These are phyloP conservation scores for Melanophora roralis DNA, from an alignment of 2,888 invertebrate species.

Conservation along the genomic window DNA sequence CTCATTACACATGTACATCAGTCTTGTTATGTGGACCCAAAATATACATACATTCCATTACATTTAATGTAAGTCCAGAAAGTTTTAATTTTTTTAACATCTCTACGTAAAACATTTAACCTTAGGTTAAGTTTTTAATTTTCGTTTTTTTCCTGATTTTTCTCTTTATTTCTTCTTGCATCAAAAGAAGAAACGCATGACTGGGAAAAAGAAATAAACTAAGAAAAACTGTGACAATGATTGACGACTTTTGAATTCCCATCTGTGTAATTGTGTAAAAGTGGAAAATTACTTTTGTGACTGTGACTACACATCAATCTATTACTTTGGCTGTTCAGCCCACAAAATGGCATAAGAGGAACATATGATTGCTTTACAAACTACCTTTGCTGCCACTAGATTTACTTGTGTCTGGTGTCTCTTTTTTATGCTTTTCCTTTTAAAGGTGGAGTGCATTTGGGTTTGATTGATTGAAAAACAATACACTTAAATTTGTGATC, in stretches of 20 bases:
- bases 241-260: conserved; percentile 49
- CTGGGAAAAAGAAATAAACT: neutral
- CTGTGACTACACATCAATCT: conserved; percentile 32
- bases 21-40: neutral
- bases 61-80: neutral
- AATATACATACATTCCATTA: no score
- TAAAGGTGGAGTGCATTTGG: conserved; percentile 10
- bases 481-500: conserved; percentile 15
- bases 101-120: conserved; percentile 10
- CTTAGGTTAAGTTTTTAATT: neutral
- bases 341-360: conserved; percentile 1
- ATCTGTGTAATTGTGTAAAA: conserved; percentile 47
- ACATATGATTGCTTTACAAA: conserved; percentile 32
- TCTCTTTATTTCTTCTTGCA: neutral
- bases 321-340: conserved; percentile 12
- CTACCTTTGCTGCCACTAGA: neutral
- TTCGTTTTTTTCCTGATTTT: neutral
- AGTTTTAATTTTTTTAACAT: neutral
- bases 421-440: neutral
- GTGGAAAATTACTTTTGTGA: conserved; percentile 52
- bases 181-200: neutral
- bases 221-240: conserved; percentile 53
- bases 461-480: conserved; percentile 45
- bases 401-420: neutral
- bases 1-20: neutral